Evolutionary conservation across 2,113 vertebrate species (phyloP).

Genomic region (Orycteropus afer): DNA sequence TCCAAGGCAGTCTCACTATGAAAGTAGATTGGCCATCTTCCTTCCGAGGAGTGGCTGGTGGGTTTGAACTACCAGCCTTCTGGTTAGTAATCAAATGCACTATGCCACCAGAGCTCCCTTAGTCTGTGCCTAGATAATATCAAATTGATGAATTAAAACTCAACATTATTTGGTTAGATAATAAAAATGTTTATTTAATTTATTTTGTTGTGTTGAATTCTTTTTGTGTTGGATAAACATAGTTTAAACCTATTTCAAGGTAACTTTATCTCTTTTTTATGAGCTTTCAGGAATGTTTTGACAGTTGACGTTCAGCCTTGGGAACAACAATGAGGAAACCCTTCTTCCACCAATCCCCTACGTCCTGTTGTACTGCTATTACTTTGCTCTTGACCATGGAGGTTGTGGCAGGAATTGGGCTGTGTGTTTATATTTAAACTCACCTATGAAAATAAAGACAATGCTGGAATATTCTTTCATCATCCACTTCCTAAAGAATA

Average conservation of each 20-base stretch:
- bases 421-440: slow-evolving; percentile 14
- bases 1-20: too few species aligned
- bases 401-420: not conserved
- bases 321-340: not conserved
- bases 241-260: not conserved
- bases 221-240: not conserved
- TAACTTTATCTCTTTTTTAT: not conserved
- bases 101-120: too few species aligned
- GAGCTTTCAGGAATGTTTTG: not conserved
- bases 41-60: too few species aligned
- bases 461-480: not conserved
- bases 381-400: not conserved
- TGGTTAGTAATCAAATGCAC: too few species aligned
- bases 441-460: not conserved
- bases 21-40: too few species aligned
- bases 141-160: not conserved
- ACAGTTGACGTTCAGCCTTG: not conserved
- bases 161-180: not conserved
- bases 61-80: too few species aligned
- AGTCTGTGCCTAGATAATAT: not conserved
- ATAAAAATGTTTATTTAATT: slow-evolving; percentile 19
- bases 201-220: not conserved
- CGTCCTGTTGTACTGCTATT: not conserved
- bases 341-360: not conserved
- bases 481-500: not conserved